Evolutionary conservation across 2,113 vertebrate genomes (phyloP).

Genomic region (Pluvianellus socialis): DNA sequence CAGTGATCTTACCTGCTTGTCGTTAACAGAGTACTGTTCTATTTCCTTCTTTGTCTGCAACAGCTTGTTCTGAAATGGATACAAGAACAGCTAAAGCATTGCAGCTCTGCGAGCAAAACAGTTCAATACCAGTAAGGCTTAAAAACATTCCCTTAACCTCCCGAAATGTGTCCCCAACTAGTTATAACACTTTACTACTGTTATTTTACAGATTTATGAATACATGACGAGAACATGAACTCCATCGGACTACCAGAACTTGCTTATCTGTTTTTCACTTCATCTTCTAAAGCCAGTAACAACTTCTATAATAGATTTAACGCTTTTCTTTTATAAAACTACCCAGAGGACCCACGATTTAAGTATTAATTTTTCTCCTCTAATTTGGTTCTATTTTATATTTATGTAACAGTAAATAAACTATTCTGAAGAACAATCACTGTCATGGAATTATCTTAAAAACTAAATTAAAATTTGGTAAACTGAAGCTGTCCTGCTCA

Average conservation of each 20-base stretch:
- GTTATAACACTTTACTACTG: neutral
- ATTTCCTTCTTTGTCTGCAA: conserved; percentile 95
- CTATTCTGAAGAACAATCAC: neutral
- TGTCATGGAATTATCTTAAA: neutral
- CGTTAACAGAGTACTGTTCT: conserved; percentile 91
- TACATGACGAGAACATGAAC: neutral
- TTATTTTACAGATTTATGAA: neutral
- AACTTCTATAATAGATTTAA: neutral
- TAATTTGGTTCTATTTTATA: neutral
- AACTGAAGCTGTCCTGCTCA: neutral
- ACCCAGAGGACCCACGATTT: neutral
- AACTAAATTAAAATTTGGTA: neutral
- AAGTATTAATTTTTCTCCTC: neutral
- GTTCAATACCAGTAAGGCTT: neutral
- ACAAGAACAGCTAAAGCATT: neutral
- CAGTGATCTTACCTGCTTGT: conserved; percentile 87
- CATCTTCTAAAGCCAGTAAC: neutral
- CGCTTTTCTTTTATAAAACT: neutral
- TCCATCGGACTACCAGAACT: neutral
- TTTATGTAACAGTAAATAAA: neutral
- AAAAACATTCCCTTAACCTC: neutral
- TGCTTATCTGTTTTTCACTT: neutral
- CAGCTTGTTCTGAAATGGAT: conserved; percentile 83
- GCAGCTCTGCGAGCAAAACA: neutral
- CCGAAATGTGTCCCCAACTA: neutral